Percentiles rank a stretch among this genome's conserved stretches.
phyloP scores from a whole-genome alignment of 64 coral and sea anemone species.

The Dendronephthya gigantea region DNA sequence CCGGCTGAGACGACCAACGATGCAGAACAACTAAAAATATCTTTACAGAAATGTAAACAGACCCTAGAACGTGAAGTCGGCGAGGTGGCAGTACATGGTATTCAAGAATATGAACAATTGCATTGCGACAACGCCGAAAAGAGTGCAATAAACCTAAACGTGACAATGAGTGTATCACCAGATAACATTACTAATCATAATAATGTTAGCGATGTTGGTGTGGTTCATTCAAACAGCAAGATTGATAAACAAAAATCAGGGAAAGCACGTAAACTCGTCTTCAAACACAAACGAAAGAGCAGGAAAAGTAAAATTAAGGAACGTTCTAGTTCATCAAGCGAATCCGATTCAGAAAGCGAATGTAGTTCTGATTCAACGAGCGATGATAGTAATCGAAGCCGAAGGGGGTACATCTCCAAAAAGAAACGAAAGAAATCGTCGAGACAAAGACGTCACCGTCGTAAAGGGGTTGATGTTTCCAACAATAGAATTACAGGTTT shows the following conservation, averaged over 20 bases:
- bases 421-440: too few species aligned
- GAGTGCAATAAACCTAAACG: not conserved
- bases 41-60: not conserved
- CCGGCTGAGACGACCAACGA: not conserved
- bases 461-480: too few species aligned
- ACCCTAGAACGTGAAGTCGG: not conserved
- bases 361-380: not conserved
- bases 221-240: not conserved
- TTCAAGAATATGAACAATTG: not conserved
- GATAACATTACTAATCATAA: not conserved
- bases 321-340: not conserved
- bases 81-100: not conserved
- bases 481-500: too few species aligned
- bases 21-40: not conserved
- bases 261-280: not conserved
- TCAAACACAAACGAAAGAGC: not conserved
- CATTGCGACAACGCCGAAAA: not conserved
- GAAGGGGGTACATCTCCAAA: not conserved
- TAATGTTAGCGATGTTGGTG: not conserved
- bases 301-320: not conserved
- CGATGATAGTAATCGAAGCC: not conserved
- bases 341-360: not conserved
- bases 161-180: not conserved
- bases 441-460: too few species aligned
- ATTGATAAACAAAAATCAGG: not conserved